Evolutionary conservation across 2,113 vertebrate species (phyloP).

Genomic region (Cettia cetti): DNA sequence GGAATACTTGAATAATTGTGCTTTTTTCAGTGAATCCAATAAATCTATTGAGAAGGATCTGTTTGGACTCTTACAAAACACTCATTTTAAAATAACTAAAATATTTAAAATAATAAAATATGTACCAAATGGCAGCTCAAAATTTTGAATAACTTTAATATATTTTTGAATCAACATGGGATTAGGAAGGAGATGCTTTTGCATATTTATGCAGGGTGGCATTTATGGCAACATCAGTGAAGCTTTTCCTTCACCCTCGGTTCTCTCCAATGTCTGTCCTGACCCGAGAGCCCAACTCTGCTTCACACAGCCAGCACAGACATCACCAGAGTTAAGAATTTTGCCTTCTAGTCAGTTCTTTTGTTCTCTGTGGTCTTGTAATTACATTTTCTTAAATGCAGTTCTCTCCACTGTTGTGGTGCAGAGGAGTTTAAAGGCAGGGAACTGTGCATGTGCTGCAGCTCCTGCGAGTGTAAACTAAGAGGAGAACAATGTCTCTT

Average conservation of each 20-base stretch:
- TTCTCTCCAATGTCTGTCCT: not conserved
- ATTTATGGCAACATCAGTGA: not conserved
- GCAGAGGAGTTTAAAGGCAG: not conserved
- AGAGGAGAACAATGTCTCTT: not conserved
- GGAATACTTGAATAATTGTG: not conserved
- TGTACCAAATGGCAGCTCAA: not conserved
- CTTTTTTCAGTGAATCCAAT: not conserved
- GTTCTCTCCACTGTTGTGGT: not conserved
- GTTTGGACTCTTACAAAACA: not conserved
- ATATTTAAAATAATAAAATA: not conserved
- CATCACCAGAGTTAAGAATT: not conserved
- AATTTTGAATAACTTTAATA: not conserved
- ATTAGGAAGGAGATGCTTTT: not conserved
- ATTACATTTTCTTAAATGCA: not conserved
- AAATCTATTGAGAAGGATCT: not conserved
- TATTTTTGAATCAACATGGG: not conserved
- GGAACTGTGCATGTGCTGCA: not conserved
- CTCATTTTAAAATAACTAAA: not conserved
- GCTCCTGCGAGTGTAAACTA: not conserved
- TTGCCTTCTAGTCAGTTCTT: conserved; percentile 17
- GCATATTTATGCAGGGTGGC: not conserved
- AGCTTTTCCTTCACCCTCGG: not conserved
- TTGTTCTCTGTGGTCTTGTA: conserved; percentile 36
- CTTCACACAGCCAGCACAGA: rapidly evolving
- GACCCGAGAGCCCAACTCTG: not conserved